Evolutionary conservation across 2,888 invertebrate species (phyloP), one percentile per base, ranked within the genome.

Genomic region (Phyllotreta cruciferae): DNA sequence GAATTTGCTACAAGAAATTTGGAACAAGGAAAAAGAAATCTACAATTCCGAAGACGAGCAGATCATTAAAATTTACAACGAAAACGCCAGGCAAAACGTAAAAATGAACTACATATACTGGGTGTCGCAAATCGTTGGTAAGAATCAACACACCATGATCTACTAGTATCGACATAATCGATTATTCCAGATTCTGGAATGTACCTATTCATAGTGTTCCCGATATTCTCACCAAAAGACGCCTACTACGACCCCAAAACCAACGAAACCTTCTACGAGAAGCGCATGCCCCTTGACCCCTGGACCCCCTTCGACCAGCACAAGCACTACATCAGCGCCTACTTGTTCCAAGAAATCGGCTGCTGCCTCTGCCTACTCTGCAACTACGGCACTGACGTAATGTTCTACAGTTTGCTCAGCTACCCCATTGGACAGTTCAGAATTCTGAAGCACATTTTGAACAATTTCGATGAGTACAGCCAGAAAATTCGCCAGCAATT

Each of bases 91-190:
- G 9, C 34, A 34, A 37, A 47, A 37, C 38, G 14, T 11, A 11
- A 56, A 56, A 37, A 5, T 56, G n/a, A 56, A 56, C 36, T 45
- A 14, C 37, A 45, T 14, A 11, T 56, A 37, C 38, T 56, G 56
- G 56, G 6, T 45, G 36, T 45, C 14, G 6, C 45, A 37, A 9
- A 45, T 45, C 9, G 5, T 13, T 0, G 56, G 56, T 56, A 37
- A 56, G 45, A 14, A 8, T 34, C 7, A 52, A 52, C 10, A 47
- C 14, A 44, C 10, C 6, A 7, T 10, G 6, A n/a, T n/a, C n/a
- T n/a, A n/a, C n/a, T 10, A n/a, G 7, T n/a, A 44, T 44, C 10
- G 3, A 7, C 14, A 45, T 45, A 6, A 13, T 10, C 6, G 8
- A 1, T 4, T 45, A 45, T 56, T 56, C 35, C 38, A 56, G 56